phyloP scores from a whole-genome alignment of 2,113 vertebrate species.

The Thunnus maccoyii region DNA sequence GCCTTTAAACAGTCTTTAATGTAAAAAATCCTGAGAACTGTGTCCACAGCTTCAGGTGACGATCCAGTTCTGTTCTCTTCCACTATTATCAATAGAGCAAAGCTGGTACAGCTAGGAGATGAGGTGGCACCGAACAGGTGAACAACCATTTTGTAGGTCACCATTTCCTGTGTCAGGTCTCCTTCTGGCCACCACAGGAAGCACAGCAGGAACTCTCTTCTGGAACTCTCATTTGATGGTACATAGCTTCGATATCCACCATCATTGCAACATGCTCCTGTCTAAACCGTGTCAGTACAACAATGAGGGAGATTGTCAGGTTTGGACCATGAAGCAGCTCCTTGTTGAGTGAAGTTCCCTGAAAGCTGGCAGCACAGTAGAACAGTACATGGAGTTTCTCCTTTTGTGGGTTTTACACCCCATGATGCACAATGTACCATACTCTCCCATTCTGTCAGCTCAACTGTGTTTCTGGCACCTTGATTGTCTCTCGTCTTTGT shows the following conservation, averaged over 20 bases:
- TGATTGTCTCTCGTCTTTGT: neutral
- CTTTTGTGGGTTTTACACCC: conserved; percentile 8
- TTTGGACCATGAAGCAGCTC: conserved; percentile 17
- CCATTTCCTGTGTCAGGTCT: conserved; percentile 1
- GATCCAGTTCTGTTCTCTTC: too few relatives aligned
- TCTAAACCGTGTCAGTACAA: neutral
- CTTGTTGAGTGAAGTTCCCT: conserved; percentile 3
- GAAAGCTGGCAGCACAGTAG: neutral
- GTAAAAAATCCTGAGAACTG: too few relatives aligned
- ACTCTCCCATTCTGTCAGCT: neutral
- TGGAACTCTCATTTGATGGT: conserved; percentile 38
- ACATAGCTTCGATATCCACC: conserved; percentile 32
- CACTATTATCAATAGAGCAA: neutral
- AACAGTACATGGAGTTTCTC: neutral
- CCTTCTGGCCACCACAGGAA: conserved; percentile 48
- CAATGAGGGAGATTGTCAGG: neutral
- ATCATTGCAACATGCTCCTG: neutral
- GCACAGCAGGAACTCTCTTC: conserved; percentile 1
- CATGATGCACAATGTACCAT: conserved; percentile 13
- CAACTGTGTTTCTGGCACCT: neutral
- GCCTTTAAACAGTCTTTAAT: too few relatives aligned
- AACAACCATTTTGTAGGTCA: conserved; percentile 36
- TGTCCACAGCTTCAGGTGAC: too few relatives aligned
- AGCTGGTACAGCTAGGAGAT: conserved; percentile 27
- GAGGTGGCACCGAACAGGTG: conserved; percentile 5